A percentile compares a stretch with the other conserved stretches of the same genome.
phyloP scores from a whole-genome alignment of 2,797 vertebrate species.

The Lutjanus campechanus region DNA sequence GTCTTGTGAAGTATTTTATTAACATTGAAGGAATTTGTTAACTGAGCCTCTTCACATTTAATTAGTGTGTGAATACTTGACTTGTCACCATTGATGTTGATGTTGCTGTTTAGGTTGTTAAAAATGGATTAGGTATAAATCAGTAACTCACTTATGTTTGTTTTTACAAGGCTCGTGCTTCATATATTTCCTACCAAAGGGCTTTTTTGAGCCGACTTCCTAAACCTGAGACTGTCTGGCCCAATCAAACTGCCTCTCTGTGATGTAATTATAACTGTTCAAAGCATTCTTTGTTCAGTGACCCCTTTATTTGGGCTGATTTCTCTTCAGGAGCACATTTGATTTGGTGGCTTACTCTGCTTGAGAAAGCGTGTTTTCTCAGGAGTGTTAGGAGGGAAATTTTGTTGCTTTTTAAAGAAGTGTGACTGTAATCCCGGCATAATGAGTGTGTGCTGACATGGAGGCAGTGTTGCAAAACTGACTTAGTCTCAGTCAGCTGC shows the following conservation, averaged over 20 bases:
- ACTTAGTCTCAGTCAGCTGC: slow-evolving; percentile 58
- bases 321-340: slow-evolving; percentile 70
- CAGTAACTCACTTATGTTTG: slow-evolving; percentile 49
- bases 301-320: slow-evolving; percentile 78
- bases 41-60: neutral
- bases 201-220: slow-evolving; percentile 43
- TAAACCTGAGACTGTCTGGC: slow-evolving; percentile 76
- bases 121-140: slow-evolving; percentile 35
- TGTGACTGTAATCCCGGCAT: slow-evolving; percentile 82
- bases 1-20: neutral
- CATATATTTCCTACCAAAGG: slow-evolving; percentile 43
- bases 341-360: slow-evolving; percentile 76
- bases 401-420: slow-evolving; percentile 72
- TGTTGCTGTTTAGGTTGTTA: slow-evolving; percentile 46
- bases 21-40: neutral
- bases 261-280: slow-evolving; percentile 84
- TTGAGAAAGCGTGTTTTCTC: slow-evolving; percentile 72
- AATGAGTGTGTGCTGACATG: slow-evolving; percentile 76
- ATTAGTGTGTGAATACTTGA: neutral
- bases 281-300: slow-evolving; percentile 89
- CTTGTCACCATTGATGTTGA: slow-evolving; percentile 11
- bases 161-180: slow-evolving; percentile 50
- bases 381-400: slow-evolving; percentile 67
- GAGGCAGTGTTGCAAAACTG: slow-evolving; percentile 75
- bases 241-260: slow-evolving; percentile 73